phyloP scores from a whole-genome alignment of 2,797 vertebrate species.

The Anableps anableps region DNA sequence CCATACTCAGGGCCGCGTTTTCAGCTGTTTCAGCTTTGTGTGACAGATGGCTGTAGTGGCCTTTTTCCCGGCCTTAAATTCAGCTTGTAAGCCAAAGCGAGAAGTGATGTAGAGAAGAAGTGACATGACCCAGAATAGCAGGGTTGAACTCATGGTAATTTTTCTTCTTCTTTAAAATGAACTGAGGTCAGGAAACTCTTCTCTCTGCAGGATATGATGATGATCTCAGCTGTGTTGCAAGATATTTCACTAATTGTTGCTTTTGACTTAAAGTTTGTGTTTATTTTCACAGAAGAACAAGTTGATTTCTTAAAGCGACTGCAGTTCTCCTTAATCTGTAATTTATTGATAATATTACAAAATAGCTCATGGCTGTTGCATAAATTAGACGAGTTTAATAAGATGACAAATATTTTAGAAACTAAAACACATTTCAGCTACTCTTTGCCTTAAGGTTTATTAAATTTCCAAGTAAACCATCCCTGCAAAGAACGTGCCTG shows the following conservation, averaged over 20 bases:
- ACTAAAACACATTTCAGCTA: conserved; percentile 4
- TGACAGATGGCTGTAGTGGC: conserved; percentile 8
- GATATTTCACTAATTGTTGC: background rate
- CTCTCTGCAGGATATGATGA: too few relatives aligned
- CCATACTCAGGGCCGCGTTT: background rate
- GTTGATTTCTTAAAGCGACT: conserved; percentile 11
- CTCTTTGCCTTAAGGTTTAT: background rate
- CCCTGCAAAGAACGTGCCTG: background rate
- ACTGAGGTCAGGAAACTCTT: conserved; percentile 10
- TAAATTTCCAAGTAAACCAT: background rate
- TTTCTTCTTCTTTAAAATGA: conserved; percentile 10
- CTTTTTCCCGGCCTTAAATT: background rate
- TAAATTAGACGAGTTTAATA: conserved; percentile 17
- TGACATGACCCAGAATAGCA: conserved; percentile 51
- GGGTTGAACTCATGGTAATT: conserved; percentile 25
- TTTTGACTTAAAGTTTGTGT: background rate
- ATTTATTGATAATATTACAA: conserved; percentile 29
- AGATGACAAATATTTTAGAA: background rate
- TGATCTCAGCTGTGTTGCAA: background rate
- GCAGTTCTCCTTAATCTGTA: conserved; percentile 7
- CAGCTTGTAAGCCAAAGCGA: conserved; percentile 23
- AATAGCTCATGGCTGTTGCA: conserved; percentile 26
- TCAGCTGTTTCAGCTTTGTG: conserved; percentile 1
- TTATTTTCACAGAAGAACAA: background rate
- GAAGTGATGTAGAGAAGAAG: conserved; percentile 53